phyloP scores from a whole-genome alignment of 2,797 vertebrate genomes.

The Aldrovandia affinis region DNA sequence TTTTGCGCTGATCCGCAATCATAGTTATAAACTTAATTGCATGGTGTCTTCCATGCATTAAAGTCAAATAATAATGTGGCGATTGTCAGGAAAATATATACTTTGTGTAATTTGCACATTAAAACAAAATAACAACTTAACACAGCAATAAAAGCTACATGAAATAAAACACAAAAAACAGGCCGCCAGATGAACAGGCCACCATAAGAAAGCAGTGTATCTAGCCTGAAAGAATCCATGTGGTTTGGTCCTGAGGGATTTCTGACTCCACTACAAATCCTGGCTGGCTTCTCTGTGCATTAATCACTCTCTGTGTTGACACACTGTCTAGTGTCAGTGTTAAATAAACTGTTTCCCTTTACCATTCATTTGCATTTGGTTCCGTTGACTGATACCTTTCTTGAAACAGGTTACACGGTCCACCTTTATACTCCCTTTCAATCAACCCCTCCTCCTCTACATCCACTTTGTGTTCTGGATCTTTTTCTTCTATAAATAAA shows the following conservation, averaged over 20 bases:
- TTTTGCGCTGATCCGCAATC: neutral
- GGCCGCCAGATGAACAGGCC: too few species aligned
- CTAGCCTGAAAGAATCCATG: neutral
- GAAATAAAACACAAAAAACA: too few species aligned
- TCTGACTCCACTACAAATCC: neutral
- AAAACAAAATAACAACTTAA: too few species aligned
- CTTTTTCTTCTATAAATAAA: neutral
- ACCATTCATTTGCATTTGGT: neutral
- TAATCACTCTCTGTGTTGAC: neutral
- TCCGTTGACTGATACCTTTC: neutral
- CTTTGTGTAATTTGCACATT: too few species aligned
- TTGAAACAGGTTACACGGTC: neutral
- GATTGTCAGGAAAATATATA: too few species aligned
- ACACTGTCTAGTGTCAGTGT: neutral
- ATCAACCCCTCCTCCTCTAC: neutral
- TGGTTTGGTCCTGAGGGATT: neutral
- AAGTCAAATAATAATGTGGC: too few species aligned
- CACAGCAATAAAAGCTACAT: too few species aligned
- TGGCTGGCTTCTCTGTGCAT: neutral
- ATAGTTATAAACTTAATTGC: neutral
- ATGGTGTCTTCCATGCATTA: too few species aligned
- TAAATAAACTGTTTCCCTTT: neutral
- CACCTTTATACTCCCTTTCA: neutral
- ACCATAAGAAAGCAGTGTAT: neutral
- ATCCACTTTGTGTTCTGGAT: neutral